Percentiles rank a stretch among this genome's conserved stretches.
Conservation (phyloP, 2,797 vertebrate species). For the Onychomys torridus region DNA sequence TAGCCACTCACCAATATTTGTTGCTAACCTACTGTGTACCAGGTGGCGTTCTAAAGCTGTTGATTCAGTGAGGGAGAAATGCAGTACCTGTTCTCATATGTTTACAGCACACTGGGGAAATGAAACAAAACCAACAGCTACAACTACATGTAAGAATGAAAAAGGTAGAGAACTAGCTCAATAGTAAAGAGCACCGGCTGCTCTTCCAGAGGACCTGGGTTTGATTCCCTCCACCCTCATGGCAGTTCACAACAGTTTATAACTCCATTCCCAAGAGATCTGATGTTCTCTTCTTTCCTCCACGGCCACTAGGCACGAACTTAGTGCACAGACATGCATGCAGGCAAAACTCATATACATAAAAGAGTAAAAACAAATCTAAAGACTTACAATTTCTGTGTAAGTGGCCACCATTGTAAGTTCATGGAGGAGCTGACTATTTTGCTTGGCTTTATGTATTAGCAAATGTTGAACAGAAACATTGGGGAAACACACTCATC, state of each 20-base stretch:
- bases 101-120: not conserved
- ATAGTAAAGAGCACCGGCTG: not conserved
- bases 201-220: not conserved
- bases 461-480: not conserved
- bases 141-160: not conserved
- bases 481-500: not conserved
- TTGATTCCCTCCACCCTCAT: not conserved
- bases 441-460: slow-evolving; percentile 36
- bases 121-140: slow-evolving; percentile 36
- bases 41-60: not conserved
- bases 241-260: not conserved
- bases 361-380: not conserved
- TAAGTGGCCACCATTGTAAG: not conserved
- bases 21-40: not conserved
- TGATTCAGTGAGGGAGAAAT: not conserved
- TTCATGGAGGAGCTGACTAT: not conserved
- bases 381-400: not conserved
- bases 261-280: not conserved
- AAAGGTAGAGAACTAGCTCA: not conserved
- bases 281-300: not conserved
- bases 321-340: not conserved
- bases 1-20: not conserved
- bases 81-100: not conserved
- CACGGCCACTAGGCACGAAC: not conserved
- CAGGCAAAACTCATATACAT: not conserved